These are phyloP conservation scores for Trigoniulus corallinus DNA, from an alignment of 1,140 invertebrate species.

Conservation along the genomic window DNA sequence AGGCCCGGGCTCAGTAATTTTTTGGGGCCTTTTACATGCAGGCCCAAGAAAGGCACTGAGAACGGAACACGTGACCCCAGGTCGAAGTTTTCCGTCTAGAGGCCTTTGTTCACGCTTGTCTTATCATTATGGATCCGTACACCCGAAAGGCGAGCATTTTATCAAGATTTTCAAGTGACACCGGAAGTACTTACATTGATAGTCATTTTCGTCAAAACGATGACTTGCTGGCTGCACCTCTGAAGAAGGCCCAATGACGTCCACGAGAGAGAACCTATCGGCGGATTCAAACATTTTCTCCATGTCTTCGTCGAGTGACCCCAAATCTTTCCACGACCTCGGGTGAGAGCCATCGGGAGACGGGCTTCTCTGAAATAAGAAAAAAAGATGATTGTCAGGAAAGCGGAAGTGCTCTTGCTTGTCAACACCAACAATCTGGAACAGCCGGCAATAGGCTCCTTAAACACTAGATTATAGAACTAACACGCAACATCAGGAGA, in stretches of 20 bases:
- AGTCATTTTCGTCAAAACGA: conserved; percentile 20
- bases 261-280: conserved; percentile 31
- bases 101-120: too few species aligned
- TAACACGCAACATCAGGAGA: too few species aligned
- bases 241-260: conserved; percentile 18
- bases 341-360: neutral
- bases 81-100: neutral
- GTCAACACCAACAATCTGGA: too few species aligned
- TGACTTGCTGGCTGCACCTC: neutral
- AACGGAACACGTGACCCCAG: too few species aligned
- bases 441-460: too few species aligned
- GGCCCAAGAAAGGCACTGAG: neutral
- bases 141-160: neutral
- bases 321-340: neutral
- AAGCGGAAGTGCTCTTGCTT: too few species aligned
- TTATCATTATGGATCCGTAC: neutral
- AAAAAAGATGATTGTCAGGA: too few species aligned
- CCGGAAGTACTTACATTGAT: conserved; percentile 18
- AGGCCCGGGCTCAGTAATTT: neutral
- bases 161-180: neutral
- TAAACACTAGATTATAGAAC: too few species aligned
- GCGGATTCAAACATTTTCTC: conserved; percentile 49
- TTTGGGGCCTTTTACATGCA: neutral
- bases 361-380: neutral
- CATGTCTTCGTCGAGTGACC: conserved; percentile 50